Conservation (phyloP, 2,888 invertebrate genomes). For the Girardia tigrina region DNA sequence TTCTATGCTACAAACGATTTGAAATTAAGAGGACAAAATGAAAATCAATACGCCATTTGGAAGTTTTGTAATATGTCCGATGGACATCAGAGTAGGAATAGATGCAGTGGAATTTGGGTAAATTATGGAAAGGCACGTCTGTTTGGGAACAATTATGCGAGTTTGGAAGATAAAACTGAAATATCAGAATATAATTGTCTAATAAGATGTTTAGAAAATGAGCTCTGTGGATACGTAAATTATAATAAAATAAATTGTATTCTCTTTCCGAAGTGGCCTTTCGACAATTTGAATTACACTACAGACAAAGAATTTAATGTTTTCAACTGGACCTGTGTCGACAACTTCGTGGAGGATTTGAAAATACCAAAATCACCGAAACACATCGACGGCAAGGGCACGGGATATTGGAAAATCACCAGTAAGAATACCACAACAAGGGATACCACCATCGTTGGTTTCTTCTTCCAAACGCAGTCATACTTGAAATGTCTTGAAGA, state of each 20-base stretch:
- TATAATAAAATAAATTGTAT: neutral
- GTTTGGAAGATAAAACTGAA: neutral
- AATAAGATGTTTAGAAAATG: neutral
- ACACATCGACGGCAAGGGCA: neutral
- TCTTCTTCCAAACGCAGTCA: neutral
- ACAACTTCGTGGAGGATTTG: neutral
- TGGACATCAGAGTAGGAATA: neutral
- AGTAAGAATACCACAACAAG: neutral
- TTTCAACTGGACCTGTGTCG: neutral
- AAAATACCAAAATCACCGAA: neutral
- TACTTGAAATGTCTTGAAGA: neutral
- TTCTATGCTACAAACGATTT: neutral
- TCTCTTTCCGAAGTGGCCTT: neutral
- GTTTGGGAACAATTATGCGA: too few relatives aligned
- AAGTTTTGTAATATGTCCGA: neutral
- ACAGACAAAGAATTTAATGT: neutral
- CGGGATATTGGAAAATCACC: neutral
- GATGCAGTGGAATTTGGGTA: neutral
- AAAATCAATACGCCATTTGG: neutral
- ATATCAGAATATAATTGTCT: neutral
- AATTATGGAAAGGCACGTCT: neutral
- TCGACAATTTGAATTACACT: neutral
- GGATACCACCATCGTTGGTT: neutral
- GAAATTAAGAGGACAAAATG: neutral
- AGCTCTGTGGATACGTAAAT: neutral